Percentiles rank a stretch among this genome's conserved stretches.
phyloP scores from a whole-genome alignment of 2,113 vertebrate genomes.

The Tenrec ecaudatus region DNA sequence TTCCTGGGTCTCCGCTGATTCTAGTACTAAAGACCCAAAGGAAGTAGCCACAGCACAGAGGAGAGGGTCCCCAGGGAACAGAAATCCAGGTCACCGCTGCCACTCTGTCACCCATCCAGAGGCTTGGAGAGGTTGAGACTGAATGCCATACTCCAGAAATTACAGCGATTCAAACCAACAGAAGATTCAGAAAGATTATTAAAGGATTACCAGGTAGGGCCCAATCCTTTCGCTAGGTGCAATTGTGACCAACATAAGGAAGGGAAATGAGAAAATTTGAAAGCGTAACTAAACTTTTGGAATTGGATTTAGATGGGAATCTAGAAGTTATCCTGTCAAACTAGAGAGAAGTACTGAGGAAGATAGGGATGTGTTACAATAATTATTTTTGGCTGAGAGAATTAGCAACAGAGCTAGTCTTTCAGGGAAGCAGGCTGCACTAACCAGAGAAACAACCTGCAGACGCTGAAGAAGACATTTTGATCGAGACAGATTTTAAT shows the following conservation, averaged over 20 bases:
- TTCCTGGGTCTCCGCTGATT: background rate
- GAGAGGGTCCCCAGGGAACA: too few relatives aligned
- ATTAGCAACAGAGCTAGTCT: background rate
- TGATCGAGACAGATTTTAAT: background rate
- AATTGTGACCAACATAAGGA: background rate
- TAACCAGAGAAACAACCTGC: background rate
- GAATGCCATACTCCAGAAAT: background rate
- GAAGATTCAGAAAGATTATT: background rate
- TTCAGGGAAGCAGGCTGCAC: background rate
- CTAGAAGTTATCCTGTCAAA: background rate
- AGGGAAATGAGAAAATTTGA: background rate
- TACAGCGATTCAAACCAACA: background rate
- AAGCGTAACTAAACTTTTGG: constrained; percentile 3
- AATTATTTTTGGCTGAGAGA: background rate
- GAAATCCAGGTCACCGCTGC: background rate
- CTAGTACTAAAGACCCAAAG: background rate
- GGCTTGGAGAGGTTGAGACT: background rate
- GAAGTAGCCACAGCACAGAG: background rate
- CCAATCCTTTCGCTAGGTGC: background rate
- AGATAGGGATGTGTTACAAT: background rate
- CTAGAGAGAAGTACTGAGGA: background rate
- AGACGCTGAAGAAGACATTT: constrained; percentile 13
- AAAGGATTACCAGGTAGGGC: background rate
- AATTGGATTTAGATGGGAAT: background rate
- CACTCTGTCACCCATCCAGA: background rate